phyloP scores from a whole-genome alignment of 2,888 invertebrate genomes.

The Lasioglossum vierecki region DNA sequence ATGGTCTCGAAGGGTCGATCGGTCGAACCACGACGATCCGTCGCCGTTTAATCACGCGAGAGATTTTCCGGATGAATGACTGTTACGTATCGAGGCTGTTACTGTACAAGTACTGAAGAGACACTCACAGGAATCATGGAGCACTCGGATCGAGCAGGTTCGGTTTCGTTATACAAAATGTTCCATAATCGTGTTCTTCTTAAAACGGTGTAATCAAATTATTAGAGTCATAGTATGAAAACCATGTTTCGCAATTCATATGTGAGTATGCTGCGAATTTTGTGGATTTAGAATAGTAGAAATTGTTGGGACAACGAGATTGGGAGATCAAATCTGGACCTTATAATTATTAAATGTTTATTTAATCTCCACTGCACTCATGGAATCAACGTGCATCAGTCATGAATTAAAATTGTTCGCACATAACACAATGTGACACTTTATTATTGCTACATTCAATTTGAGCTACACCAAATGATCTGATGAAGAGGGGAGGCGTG shows the following conservation, averaged over 20 bases:
- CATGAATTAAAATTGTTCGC: too few relatives aligned
- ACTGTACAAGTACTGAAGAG: background rate
- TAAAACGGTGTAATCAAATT: background rate
- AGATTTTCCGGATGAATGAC: background rate
- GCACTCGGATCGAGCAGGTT: background rate
- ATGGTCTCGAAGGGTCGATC: background rate
- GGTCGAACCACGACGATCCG: background rate
- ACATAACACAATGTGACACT: too few relatives aligned
- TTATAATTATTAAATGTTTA: too few relatives aligned
- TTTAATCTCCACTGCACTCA: too few relatives aligned
- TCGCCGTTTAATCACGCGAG: background rate
- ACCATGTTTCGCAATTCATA: background rate
- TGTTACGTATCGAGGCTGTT: background rate
- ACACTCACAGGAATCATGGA: background rate
- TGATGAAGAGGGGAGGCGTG: too few relatives aligned
- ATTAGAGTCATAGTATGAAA: background rate
- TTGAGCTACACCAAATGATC: too few relatives aligned
- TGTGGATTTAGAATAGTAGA: background rate
- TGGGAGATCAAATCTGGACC: too few relatives aligned
- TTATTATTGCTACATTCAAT: too few relatives aligned
- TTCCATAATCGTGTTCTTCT: background rate
- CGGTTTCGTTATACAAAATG: background rate
- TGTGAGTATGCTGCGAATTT: background rate
- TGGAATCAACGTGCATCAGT: too few relatives aligned
- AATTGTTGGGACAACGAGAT: too few relatives aligned